These are phyloP conservation scores for Melanotus villosus DNA, from an alignment of 2,888 invertebrate genomes.

Conservation along the genomic window DNA sequence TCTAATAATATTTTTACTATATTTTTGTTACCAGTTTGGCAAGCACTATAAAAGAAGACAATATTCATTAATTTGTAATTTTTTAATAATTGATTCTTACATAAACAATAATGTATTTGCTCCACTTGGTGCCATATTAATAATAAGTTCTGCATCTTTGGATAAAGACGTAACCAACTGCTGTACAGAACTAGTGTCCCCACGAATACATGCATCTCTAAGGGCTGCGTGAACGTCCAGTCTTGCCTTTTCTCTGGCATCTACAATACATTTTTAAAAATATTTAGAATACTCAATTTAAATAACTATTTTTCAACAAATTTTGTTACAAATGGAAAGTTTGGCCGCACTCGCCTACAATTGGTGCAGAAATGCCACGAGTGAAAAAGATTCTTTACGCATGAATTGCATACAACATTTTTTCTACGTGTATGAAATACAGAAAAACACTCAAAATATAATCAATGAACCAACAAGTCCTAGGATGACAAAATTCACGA, in stretches of 20 bases:
- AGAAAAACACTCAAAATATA: no score
- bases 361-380: no score
- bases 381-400: no score
- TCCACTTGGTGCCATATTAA: constrained; percentile 91
- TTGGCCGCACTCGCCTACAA: no score
- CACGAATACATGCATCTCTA: constrained; percentile 82
- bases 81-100: constrained; percentile 70
- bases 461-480: no score
- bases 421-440: no score
- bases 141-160: constrained; percentile 78
- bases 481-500: no score
- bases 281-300: not conserved
- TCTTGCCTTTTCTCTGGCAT: constrained; percentile 81
- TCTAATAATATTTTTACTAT: constrained; percentile 85
- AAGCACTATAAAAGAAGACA: constrained; percentile 81
- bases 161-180: constrained; percentile 78
- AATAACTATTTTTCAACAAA: no score
- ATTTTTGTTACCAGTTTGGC: constrained; percentile 86
- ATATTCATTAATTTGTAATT: not conserved
- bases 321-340: no score
- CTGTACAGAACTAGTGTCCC: constrained; percentile 78
- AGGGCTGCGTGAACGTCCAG: constrained; percentile 82
- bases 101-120: constrained; percentile 89
- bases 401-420: no score
- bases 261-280: constrained; percentile 66